phyloP scores from a whole-genome alignment of 2,113 vertebrate species.

The Myotis brandtii region DNA sequence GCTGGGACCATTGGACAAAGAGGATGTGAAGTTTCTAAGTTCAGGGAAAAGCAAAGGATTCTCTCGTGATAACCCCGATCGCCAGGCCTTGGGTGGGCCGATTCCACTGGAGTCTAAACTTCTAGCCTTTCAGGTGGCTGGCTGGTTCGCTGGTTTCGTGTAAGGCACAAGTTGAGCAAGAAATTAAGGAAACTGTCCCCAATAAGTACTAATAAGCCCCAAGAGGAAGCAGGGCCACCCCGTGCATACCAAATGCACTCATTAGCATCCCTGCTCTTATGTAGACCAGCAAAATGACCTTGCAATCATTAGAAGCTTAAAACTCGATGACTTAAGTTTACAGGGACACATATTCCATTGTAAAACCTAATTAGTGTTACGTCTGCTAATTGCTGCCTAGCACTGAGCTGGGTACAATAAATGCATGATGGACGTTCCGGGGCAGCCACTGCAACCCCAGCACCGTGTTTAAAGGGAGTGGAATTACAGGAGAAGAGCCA shows the following conservation, averaged over 20 bases:
- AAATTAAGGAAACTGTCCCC: slow-evolving; percentile 84
- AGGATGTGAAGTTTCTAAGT: background rate
- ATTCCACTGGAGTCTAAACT: slow-evolving; percentile 49
- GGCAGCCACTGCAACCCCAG: background rate
- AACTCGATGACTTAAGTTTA: slow-evolving; percentile 86
- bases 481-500: slow-evolving; percentile 55
- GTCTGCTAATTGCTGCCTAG: slow-evolving; percentile 85
- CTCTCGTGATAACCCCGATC: slow-evolving; percentile 24
- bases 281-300: slow-evolving; percentile 82
- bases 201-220: slow-evolving; percentile 84
- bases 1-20: background rate
- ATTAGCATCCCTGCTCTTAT: slow-evolving; percentile 84
- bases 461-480: background rate
- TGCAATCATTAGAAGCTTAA: slow-evolving; percentile 84
- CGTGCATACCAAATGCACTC: slow-evolving; percentile 84
- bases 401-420: slow-evolving; percentile 83
- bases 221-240: slow-evolving; percentile 78
- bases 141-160: slow-evolving; percentile 74
- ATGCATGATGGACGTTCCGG: slow-evolving; percentile 60
- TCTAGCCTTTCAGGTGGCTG: slow-evolving; percentile 65
- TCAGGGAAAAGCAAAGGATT: slow-evolving; percentile 50
- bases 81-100: slow-evolving; percentile 24
- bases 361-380: slow-evolving; percentile 87
- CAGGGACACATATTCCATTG: slow-evolving; percentile 85
- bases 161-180: slow-evolving; percentile 74